phyloP scores from a whole-genome alignment of 1,140 invertebrate species.

The roundworm (Caenorhabditis elegans) region DNA sequence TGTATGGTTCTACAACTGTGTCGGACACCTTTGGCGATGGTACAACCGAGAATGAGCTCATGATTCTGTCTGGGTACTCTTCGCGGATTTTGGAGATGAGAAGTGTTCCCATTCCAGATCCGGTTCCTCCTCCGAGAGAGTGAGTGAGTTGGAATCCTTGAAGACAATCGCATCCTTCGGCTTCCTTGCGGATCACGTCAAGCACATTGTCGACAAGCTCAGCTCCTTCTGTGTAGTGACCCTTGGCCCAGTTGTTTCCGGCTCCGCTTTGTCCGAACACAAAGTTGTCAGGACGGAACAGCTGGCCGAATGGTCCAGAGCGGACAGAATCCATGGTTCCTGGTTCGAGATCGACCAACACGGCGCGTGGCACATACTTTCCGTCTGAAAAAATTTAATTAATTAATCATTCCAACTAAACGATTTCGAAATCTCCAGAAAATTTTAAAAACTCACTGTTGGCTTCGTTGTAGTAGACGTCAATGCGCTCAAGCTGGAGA shows the following conservation, averaged over 20 bases:
- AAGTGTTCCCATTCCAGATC: constrained; percentile 71
- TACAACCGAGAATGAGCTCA: constrained; percentile 14
- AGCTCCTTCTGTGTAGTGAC: constrained; percentile 89
- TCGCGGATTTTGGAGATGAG: constrained; percentile 71
- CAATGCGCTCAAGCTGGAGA: constrained; percentile 70
- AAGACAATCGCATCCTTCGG: constrained; percentile 76
- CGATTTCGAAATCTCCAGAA: too few relatives aligned
- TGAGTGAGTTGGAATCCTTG: constrained; percentile 70
- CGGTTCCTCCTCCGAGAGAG: constrained; percentile 69
- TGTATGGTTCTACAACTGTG: constrained; percentile 79
- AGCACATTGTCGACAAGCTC: constrained; percentile 83
- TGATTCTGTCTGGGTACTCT: constrained; percentile 67
- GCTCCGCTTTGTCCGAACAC: constrained; percentile 81
- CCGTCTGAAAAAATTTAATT: not conserved
- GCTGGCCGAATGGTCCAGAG: constrained; percentile 79
- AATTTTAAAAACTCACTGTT: constrained; percentile 68
- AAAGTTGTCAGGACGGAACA: constrained; percentile 83
- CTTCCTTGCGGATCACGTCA: constrained; percentile 83
- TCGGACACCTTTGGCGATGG: constrained; percentile 72
- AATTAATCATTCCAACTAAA: too few relatives aligned
- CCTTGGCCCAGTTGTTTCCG: constrained; percentile 87
- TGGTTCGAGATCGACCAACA: constrained; percentile 68
- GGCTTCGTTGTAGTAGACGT: constrained; percentile 70
- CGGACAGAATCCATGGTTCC: constrained; percentile 84
- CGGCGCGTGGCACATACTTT: constrained; percentile 28